Percentiles rank a stretch among this genome's conserved stretches.
Evolutionary conservation across 2,113 vertebrate genomes (phyloP).

Genomic region (Acanthochromis polyacanthus): DNA sequence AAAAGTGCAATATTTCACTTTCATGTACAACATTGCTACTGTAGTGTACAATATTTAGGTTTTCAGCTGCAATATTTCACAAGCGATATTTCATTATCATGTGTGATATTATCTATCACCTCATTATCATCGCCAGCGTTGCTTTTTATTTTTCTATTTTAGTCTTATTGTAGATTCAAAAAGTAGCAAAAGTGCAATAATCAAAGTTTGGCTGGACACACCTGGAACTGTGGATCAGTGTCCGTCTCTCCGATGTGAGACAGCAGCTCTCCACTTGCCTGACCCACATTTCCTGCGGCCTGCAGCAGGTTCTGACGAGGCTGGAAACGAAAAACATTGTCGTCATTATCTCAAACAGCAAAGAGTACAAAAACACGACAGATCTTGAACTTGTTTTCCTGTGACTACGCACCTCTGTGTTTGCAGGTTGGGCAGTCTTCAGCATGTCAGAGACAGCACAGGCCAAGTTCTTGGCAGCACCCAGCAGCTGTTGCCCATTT

Average conservation of each 20-base stretch:
- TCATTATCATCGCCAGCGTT: too few species aligned
- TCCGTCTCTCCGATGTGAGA: slow-evolving; percentile 97
- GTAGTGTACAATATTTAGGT: too few species aligned
- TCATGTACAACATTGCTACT: too few species aligned
- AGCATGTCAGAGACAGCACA: slow-evolving; percentile 93
- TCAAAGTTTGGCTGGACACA: slow-evolving; percentile 33
- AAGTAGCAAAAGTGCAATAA: too few species aligned
- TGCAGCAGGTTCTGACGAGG: slow-evolving; percentile 96
- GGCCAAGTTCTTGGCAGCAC: slow-evolving; percentile 94
- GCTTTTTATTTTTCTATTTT: too few species aligned
- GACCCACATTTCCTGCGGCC: slow-evolving; percentile 95
- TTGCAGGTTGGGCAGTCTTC: slow-evolving; percentile 94
- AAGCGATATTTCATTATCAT: too few species aligned
- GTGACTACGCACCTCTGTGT: slow-evolving; percentile 85
- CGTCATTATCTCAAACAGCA: too few species aligned
- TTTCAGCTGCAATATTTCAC: too few species aligned
- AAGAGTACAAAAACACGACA: background rate
- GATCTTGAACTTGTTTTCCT: background rate
- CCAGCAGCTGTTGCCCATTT: slow-evolving; percentile 92
- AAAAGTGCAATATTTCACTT: too few species aligned
- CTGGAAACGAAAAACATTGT: slow-evolving; percentile 74
- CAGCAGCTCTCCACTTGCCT: slow-evolving; percentile 95
- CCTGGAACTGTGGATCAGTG: slow-evolving; percentile 96
- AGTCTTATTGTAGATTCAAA: too few species aligned
- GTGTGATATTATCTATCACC: too few species aligned